Evolutionary conservation across 2,888 invertebrate species (phyloP), one percentile per base, ranked within the genome.

Genomic region (Microctonus brassicae): DNA sequence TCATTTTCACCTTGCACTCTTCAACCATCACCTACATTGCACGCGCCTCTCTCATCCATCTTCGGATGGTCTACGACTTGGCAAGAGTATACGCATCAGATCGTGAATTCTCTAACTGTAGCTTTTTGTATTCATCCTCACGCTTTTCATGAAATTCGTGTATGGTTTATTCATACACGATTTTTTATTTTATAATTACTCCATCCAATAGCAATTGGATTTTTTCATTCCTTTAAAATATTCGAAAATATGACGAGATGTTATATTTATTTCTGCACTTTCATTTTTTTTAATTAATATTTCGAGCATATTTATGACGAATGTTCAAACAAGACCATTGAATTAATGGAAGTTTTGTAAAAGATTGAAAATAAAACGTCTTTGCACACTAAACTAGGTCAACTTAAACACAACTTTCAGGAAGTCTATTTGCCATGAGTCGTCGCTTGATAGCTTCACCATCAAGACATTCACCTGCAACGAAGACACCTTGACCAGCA

Each of bases 401-500:
- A 17, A 36, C 83, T 92, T 94, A 95, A 83, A 95, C 95, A 89
- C 95, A 95, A 86, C 95, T 95, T 89, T 95, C 95, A 57, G 95
- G 95, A 85, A 95, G 92, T 85, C 95, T 92, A 87, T 94, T 94
- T 83, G 95, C 94, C 90, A 95, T 94, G 75, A 95, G 91, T 84
- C 95, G 92, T 88, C 95, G 94, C 88, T 95, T 95, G 88, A 95
- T 95, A 83, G 95, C 95, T 87, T 94, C 92, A 70, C 95, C 95
- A 89, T 95, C 95, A 83, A 94, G 91, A 82, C 86, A 86, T 81
- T 90, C 90, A 75, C 90, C 86, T 9, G 86, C 86, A 29, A 86
- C 84, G 68, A 86, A 80, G 66, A 86, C 87, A 34, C 86, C 85
- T 29, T 83, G 85, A 53, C 83, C 84, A 55, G 81, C 78, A 24